phyloP scores from a whole-genome alignment of 2,888 invertebrate genomes.

The Cheilosia urbana region DNA sequence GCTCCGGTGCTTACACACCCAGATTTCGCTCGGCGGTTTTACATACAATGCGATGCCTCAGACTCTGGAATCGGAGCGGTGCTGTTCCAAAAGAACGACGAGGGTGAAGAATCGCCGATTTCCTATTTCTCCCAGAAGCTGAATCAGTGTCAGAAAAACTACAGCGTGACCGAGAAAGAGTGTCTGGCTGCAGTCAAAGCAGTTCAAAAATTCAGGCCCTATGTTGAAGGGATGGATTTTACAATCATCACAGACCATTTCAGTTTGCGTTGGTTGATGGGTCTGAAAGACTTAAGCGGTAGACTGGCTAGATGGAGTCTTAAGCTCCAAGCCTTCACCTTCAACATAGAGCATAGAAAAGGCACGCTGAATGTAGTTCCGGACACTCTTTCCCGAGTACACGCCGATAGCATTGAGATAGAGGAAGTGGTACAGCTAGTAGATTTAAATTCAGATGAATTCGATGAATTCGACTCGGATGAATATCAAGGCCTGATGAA shows the following conservation, averaged over 20 bases:
- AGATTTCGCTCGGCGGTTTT: slow-evolving; percentile 56
- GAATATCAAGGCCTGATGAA: neutral
- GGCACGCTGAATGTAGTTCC: slow-evolving; percentile 56
- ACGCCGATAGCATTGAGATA: neutral
- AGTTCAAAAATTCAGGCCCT: slow-evolving; percentile 48
- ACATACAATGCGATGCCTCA: slow-evolving; percentile 65
- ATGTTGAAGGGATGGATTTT: slow-evolving; percentile 58
- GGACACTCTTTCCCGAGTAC: neutral
- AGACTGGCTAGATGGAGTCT: slow-evolving; percentile 76
- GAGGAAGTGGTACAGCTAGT: neutral
- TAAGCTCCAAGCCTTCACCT: slow-evolving; percentile 70
- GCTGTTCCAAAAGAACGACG: slow-evolving; percentile 36
- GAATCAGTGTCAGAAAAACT: slow-evolving; percentile 33
- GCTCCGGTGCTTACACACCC: slow-evolving; percentile 62
- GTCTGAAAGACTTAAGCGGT: slow-evolving; percentile 75
- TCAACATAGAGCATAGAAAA: slow-evolving; percentile 76
- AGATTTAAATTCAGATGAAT: slow-evolving; percentile 7
- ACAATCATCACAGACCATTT: slow-evolving; percentile 76
- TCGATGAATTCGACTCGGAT: neutral
- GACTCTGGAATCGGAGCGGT: slow-evolving; percentile 50
- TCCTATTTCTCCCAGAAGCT: slow-evolving; percentile 53
- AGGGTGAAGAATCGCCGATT: slow-evolving; percentile 39
- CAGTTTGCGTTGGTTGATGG: slow-evolving; percentile 76
- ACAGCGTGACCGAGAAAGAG: slow-evolving; percentile 31
- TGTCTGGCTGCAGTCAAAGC: slow-evolving; percentile 36